Evolutionary conservation across 1,140 invertebrate genomes (phyloP), one percentile per base, ranked within the genome.

Genomic region (Brachionus plicatilis): DNA sequence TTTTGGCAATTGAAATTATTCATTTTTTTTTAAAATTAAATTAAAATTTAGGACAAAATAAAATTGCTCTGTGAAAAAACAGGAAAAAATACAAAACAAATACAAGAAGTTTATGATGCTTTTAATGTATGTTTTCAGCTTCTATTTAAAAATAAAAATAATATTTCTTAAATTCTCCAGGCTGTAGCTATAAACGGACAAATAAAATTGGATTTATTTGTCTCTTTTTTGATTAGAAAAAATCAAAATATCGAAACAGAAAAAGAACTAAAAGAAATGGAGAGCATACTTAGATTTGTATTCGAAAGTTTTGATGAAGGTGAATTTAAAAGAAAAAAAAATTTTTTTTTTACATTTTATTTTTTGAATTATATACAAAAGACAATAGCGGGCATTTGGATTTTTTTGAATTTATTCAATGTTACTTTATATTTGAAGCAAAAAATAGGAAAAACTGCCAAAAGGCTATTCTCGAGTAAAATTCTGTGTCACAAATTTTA

Each of bases 391-490:
- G 65, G 2, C 27, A 68, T 33, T 37, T 68, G 33, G 65, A 68
- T 33, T 68, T 68, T 68, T 68, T 37, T 37, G 65, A 68, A 68
- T 68, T 68, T 68, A 29, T 68, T 4, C 3, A 29, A 37, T 68
- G 65, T 68, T 68, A 68, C 65, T 68, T 68, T 68, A 68, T 68
- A 68, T 68, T 68, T 68, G 65, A 68, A 68, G 33, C 11, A 12
- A 68, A 68, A 68, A 68, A 68, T 14, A 68, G 33, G 14, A 29
- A 37, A 68, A 68, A 68, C 3, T 68, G 27, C 11, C 27, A 29
- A 14, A 68, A 68, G 14, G 4, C 12, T 68, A 33, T 68, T 33
- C 65, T 68, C 14, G 65, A 37, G 65, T 66, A 66, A 66, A 29
- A 66, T 66, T 29, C 24, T 29, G 29, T 66, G 65, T 66, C 29